Evolutionary conservation across 2,113 vertebrate species (phyloP).

Genomic region (Salvelinus alpinus): DNA sequence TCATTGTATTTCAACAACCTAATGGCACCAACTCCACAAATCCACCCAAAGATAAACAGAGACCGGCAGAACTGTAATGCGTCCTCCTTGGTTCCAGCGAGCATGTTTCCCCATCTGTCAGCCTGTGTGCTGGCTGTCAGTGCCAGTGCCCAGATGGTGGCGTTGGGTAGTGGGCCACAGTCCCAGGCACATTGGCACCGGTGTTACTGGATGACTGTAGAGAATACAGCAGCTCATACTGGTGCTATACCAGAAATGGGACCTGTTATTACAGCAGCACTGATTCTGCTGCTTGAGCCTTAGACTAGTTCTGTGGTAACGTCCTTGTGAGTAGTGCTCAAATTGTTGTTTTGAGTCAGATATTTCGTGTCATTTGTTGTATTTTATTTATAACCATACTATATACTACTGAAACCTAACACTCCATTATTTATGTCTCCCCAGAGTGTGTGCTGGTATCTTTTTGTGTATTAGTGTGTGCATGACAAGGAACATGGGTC

Average conservation of each 20-base stretch:
- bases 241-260: no score
- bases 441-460: background rate
- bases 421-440: background rate
- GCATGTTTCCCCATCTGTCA: background rate
- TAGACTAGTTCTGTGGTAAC: no score
- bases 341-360: no score
- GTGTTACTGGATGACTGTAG: no score
- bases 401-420: background rate
- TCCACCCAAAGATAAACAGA: background rate
- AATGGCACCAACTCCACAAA: background rate
- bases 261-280: no score
- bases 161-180: background rate
- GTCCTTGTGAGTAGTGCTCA: no score
- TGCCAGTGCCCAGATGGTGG: constrained; percentile 4
- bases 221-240: no score
- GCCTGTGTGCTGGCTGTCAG: background rate
- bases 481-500: background rate
- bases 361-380: no score
- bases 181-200: background rate
- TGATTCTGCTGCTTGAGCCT: no score
- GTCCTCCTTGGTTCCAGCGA: background rate
- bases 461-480: background rate
- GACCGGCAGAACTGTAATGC: background rate
- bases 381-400: background rate
- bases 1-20: background rate